Evolutionary conservation across 2,888 invertebrate genomes (phyloP).

Genomic region (Sisyra terminalis): DNA sequence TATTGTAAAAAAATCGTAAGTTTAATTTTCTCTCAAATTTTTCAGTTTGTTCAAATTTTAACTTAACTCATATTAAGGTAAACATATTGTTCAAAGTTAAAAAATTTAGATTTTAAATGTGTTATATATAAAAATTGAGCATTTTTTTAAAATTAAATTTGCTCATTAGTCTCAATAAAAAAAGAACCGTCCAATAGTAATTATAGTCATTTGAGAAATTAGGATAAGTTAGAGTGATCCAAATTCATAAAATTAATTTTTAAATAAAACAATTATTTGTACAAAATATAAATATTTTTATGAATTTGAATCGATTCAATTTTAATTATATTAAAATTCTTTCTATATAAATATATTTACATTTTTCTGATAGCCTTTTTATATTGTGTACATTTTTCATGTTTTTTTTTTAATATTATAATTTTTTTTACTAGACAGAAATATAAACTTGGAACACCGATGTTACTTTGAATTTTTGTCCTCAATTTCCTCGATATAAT

Average conservation of each 20-base stretch:
- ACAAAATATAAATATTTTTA: background rate
- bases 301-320: too few relatives aligned
- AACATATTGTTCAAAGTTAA: too few relatives aligned
- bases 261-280: background rate
- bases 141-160: constrained; percentile 1
- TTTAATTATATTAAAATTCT: background rate
- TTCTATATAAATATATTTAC: background rate
- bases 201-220: background rate
- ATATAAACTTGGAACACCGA: background rate
- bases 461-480: background rate
- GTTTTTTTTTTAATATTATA: too few relatives aligned
- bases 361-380: background rate
- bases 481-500: constrained; percentile 15
- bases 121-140: constrained; percentile 1
- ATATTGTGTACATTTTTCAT: background rate
- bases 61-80: too few relatives aligned
- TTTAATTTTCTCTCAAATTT: too few relatives aligned
- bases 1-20: too few relatives aligned
- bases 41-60: too few relatives aligned
- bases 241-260: background rate
- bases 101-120: too few relatives aligned
- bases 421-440: background rate
- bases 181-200: constrained; percentile 3
- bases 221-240: background rate
- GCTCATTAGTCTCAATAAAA: constrained; percentile 5